A percentile compares a stretch with the other conserved stretches of the same genome.
Evolutionary conservation across 2,888 invertebrate genomes (phyloP).

Genomic region (Cecidostiba fungosa): DNA sequence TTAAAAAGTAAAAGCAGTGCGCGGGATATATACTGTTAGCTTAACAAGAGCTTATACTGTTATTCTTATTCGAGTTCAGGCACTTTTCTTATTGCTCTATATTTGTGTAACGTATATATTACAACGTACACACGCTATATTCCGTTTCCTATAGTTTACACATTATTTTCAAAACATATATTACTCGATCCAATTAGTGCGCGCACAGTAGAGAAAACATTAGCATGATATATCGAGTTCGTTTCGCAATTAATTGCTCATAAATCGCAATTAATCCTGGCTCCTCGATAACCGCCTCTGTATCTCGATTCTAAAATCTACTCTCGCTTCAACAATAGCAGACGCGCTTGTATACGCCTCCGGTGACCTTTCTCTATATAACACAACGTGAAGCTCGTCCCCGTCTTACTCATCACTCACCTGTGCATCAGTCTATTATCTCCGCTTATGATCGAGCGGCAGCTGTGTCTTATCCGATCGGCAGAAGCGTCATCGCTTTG

Average conservation of each 20-base stretch:
- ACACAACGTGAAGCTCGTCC: slow-evolving; percentile 33
- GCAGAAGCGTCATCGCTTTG: not conserved
- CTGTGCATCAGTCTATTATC: not conserved
- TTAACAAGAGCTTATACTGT: slow-evolving; percentile 47
- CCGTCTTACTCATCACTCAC: slow-evolving; percentile 3
- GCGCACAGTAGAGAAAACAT: not conserved
- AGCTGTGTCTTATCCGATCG: slow-evolving; percentile 1
- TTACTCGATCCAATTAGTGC: not conserved
- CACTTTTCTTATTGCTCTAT: not conserved
- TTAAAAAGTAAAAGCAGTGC: slow-evolving; percentile 52
- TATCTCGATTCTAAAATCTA: slow-evolving; percentile 8
- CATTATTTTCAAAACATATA: not conserved
- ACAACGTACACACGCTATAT: not conserved
- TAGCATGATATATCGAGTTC: not conserved
- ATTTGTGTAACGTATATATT: not conserved
- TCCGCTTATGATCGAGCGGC: not conserved
- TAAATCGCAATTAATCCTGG: not conserved
- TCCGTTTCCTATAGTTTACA: not conserved
- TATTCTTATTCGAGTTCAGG: slow-evolving; percentile 25
- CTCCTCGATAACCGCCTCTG: not conserved
- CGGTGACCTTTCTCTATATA: slow-evolving; percentile 16
- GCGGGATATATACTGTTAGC: slow-evolving; percentile 38
- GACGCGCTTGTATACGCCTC: not conserved
- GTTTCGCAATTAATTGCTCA: not conserved
- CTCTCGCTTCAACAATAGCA: not conserved